Base-by-base conservation (phyloP, 2,888 invertebrate species). In the Alsophila aescularia region DNA sequence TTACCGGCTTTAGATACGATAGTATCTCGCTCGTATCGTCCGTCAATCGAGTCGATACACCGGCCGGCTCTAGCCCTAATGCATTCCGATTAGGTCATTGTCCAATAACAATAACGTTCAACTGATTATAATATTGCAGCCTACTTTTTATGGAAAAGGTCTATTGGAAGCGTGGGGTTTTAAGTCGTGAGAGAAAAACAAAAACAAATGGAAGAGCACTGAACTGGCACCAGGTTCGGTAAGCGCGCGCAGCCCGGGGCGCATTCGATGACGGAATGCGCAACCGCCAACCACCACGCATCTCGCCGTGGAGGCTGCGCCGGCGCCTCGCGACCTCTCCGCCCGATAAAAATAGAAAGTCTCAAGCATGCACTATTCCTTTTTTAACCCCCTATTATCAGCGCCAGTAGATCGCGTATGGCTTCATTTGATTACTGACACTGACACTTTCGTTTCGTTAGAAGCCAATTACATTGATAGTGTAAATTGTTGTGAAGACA, bases 331-430 rank as follows among this genome's bases (percentile, higher is more conserved):
- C 84, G 81, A 83, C 89, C 88, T 87, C 83, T 82, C 84, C 83
- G 76, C 83, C 81, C 80, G 82, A 83, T 86, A 89, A 90, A 90
- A 91, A 91, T 91, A 91, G 91, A 91, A 91, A 91, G 91, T 85
- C 77, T 73, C 73, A 86, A 86, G 83, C 81, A 80, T 78, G 79
- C 76, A 67, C 47, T 64, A 81, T 75, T 85, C 85, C 85, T 86
- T 87, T 87, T 87, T 88, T 84, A 87, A 85, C 85, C 83, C 89
- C 74, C 76, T 73, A 84, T 84, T 87, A 87, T 83, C 81, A 72
- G 68, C 66, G 74, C 64, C 75, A 69, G 76, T 76, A 74, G 77
- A 83, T 85, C 77, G 75, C 72, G 80, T 81, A 61, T 49, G 42
- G 60, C 77, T 79, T 76, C 72, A 74, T 75, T 73, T 72, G 69